A percentile compares a stretch with the other conserved stretches of the same genome.
These are phyloP conservation scores for Drosophila melanosoma DNA, from an alignment of 2,888 invertebrate species.

Conservation along the genomic window DNA sequence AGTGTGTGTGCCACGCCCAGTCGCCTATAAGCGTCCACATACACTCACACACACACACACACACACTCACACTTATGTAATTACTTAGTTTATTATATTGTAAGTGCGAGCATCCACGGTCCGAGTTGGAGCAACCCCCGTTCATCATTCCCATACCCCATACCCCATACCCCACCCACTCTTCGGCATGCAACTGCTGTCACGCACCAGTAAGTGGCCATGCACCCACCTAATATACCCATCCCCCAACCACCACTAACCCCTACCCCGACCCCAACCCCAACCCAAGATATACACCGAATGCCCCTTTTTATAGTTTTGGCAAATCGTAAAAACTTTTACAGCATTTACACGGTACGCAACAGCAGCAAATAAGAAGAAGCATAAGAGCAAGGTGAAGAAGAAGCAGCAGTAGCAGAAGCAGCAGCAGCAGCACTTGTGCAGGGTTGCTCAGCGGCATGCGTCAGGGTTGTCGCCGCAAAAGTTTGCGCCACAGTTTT, in stretches of 20 bases:
- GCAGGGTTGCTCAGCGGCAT: conserved; percentile 47
- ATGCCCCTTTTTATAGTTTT: conserved; percentile 72
- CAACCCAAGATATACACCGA: not conserved
- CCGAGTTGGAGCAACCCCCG: conserved; percentile 33
- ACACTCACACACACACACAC: conserved; percentile 11
- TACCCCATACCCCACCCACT: not conserved
- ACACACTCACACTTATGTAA: conserved; percentile 59
- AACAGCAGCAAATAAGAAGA: conserved; percentile 4
- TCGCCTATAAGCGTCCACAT: conserved; percentile 27
- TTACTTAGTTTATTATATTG: conserved; percentile 80
- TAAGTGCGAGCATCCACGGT: conserved; percentile 69
- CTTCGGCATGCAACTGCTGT: conserved; percentile 11
- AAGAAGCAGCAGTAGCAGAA: not conserved
- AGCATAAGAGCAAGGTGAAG: not conserved
- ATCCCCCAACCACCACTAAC: not conserved
- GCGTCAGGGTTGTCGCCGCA: conserved; percentile 75
- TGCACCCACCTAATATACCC: not conserved
- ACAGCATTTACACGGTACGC: conserved; percentile 74
- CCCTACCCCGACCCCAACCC: not conserved
- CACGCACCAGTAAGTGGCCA: conserved; percentile 49
- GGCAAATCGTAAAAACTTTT: conserved; percentile 79
- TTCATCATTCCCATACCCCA: not conserved
- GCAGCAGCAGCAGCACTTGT: conserved; percentile 1
- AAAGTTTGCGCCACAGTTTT: conserved; percentile 68
- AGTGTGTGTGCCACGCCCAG: conserved; percentile 63